Conservation (phyloP, 2,113 vertebrate species). For the Cynocephalus volans region DNA sequence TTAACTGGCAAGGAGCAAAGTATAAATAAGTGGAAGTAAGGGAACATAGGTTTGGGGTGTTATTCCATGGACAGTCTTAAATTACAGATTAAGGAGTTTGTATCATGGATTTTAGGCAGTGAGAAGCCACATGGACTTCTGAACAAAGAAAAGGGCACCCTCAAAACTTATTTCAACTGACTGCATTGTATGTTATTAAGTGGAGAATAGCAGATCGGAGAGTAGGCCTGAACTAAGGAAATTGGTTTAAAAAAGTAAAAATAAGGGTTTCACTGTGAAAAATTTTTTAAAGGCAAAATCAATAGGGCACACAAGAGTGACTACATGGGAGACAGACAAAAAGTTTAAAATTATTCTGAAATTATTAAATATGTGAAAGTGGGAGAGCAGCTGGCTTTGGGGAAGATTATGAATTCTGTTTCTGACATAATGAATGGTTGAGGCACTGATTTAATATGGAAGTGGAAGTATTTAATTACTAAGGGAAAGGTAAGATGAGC, state of each 20-base stretch:
- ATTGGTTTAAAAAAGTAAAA: neutral
- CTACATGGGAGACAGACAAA: neutral
- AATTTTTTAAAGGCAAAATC: neutral
- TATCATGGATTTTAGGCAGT: neutral
- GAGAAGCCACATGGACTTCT: neutral
- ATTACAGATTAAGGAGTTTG: neutral
- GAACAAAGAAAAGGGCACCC: neutral
- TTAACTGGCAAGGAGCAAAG: neutral
- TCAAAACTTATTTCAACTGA: neutral
- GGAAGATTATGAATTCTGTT: neutral
- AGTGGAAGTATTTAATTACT: neutral
- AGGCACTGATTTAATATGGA: neutral
- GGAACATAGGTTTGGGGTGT: neutral
- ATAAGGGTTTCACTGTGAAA: neutral
- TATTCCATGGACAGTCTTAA: neutral
- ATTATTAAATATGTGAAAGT: neutral
- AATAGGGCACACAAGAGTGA: neutral
- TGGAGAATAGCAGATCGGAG: neutral
- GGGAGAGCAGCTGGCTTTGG: neutral
- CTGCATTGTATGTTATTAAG: neutral
- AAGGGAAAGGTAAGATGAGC: neutral
- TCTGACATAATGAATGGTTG: neutral
- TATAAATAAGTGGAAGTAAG: neutral
- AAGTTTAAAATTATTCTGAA: neutral
- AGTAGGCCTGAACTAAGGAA: neutral